Base-by-base conservation (phyloP, 2,113 vertebrate genomes). In the Carassius gibelio region DNA sequence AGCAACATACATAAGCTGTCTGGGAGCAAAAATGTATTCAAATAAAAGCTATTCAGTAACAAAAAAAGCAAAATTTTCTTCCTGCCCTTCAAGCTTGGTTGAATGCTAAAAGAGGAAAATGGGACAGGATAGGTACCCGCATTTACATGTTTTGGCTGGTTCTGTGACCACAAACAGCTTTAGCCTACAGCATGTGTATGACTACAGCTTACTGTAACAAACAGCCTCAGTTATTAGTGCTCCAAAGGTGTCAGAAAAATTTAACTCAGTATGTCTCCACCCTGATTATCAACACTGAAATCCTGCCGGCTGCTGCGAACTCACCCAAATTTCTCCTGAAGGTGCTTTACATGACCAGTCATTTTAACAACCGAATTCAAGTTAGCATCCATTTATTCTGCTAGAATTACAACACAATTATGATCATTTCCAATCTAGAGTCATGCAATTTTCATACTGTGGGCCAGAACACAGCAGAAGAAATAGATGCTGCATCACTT, bases 401-500 rank as follows among this genome's bases (percentile, higher is more conserved):
- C 14, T 68, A 55, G 42, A 84, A 84, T 79, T 68, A 80, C 77
- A 81, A 79, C 75, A 38, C 36, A 78, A 69, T 84, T 68, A 38
- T 55, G 9, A 42, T 85, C n/a, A 79, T 85, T 79, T 36, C 62
- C 75, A 61, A 59, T 15, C 30, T 75, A 68, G 7, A 74, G 76
- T 79, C 84, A 48, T 79, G 52, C 72, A 88, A 66, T 80, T 74
- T 85, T 81, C 75, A 57, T 80, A 52, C 77, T 4, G 15, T 19
- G 74, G 38, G 34, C 80, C 68, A 78, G 59, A 76, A 75, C 42
- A 36, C 79, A 81, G 30, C 38, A 62, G 83, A 80, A 83, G 81
- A 75, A 87, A 88, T 74, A 80, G 59, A 84, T 26, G 81, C 76
- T 85, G 62, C 26, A 48, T 66, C 42, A 34, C 21, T 82, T 85